phyloP scores from a whole-genome alignment of 2,113 vertebrate species.

The Morone chrysops region DNA sequence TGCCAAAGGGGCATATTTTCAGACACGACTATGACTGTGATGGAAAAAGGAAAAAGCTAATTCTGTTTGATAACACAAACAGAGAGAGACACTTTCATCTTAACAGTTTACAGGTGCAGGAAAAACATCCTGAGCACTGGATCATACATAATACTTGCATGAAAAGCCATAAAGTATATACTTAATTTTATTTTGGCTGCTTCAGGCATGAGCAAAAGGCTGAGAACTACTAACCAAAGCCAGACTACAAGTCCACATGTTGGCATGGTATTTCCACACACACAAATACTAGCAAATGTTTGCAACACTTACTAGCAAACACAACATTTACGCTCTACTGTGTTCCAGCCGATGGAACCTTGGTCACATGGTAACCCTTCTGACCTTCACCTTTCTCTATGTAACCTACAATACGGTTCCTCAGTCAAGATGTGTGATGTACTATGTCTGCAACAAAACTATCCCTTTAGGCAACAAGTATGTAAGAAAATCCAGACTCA shows the following conservation, averaged over 20 bases:
- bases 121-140: background rate
- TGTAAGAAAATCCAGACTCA: background rate
- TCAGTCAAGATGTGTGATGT: conserved; percentile 1
- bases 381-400: conserved; percentile 9
- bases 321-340: background rate
- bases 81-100: background rate
- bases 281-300: no score
- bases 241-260: background rate
- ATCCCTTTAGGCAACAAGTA: background rate
- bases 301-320: background rate
- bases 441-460: conserved; percentile 3
- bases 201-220: background rate
- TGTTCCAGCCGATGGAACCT: background rate
- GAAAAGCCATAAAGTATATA: background rate
- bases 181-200: background rate
- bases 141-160: background rate
- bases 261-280: no score
- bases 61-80: conserved; percentile 31
- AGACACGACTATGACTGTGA: conserved; percentile 31
- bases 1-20: conserved; percentile 43
- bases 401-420: background rate
- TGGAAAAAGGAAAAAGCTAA: conserved; percentile 44
- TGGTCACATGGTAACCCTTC: conserved; percentile 15
- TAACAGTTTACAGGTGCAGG: conserved; percentile 27
- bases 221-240: background rate